Evolutionary conservation across 2,797 vertebrate genomes (phyloP), one percentile per base, ranked within the genome.

Genomic region (Muraenolepis orangiensis): DNA sequence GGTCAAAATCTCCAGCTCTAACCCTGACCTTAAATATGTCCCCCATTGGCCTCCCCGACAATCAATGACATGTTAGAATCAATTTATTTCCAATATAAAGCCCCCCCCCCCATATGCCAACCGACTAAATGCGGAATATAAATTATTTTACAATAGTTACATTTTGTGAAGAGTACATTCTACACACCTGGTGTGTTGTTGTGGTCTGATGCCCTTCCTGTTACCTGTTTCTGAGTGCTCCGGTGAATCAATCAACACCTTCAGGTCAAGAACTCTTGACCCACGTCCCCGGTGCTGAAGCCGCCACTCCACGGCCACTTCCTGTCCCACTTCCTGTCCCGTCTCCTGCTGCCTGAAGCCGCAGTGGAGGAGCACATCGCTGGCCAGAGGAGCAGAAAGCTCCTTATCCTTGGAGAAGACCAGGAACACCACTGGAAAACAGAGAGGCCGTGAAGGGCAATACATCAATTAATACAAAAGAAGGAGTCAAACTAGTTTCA

Each of bases 221-320:
- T 32, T 23, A 69, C 86, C 64, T 94, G 93, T 81, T 32, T 76
- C 71, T 71, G 89, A 20, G 64, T 72, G 86, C 38, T 67, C 81
- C n/a, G 91, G 87, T 32, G 70, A 20, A 73, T 88, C 91, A 69
- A 34, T 38, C 74, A 87, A 76, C 34, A 82, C 82, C 69, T 38
- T 88, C 82, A 90, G 90, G 81, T 94, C 73, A 3, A 91, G 73
- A 85, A 94, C 80, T 71, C 85, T 93, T 1, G 6, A 76, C 0
- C 96, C 95, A 0, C 75, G 91, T 71, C 96, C 96, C 80, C 83
- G 88, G 77, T 96, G 87, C 84, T 97, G 96, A 76, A 91, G 86
- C 20, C 95, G 90, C 96, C 96, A 96, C 66, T 95, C 94, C 40
- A 97, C 70, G 12, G 40, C 82, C 72, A 92, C 74, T 1, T 93